Conservation (phyloP, 92 coral and sea anemone genomes). For the Bergia sp. region DNA sequence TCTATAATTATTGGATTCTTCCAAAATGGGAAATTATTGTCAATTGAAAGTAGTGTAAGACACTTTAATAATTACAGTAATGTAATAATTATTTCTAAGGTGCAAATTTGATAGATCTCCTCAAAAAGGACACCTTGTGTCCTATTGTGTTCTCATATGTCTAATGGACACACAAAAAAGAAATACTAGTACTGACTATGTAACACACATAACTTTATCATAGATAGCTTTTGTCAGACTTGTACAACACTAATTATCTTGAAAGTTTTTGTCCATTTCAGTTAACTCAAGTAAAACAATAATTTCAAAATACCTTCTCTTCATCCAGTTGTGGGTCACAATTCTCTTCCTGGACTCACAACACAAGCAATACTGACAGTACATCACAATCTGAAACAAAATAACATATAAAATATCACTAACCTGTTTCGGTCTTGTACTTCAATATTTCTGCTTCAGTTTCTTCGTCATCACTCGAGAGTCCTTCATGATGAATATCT, state of each 20-base stretch:
- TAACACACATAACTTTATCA: too few relatives aligned
- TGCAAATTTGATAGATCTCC: too few relatives aligned
- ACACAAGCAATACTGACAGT: conserved; percentile 22
- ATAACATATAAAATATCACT: conserved; percentile 24
- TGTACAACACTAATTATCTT: not conserved
- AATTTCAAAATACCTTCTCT: conserved; percentile 24
- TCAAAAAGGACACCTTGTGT: too few relatives aligned
- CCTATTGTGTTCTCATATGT: too few relatives aligned
- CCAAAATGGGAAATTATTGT: too few relatives aligned
- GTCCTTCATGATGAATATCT: conserved; percentile 86
- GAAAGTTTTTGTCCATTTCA: not conserved
- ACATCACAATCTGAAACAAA: conserved; percentile 39
- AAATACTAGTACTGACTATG: too few relatives aligned
- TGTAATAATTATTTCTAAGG: too few relatives aligned
- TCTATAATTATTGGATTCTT: too few relatives aligned
- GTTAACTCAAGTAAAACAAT: not conserved
- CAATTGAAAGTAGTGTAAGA: too few relatives aligned
- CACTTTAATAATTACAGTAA: too few relatives aligned
- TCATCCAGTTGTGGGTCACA: conserved; percentile 22
- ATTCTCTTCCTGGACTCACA: conserved; percentile 9
- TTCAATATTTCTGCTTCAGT: conserved; percentile 84
- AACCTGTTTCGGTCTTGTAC: conserved; percentile 91
- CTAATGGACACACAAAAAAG: too few relatives aligned
- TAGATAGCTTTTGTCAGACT: not conserved
- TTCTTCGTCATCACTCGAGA: conserved; percentile 97